These are phyloP conservation scores for Hypsopygia costalis DNA, from an alignment of 2,888 invertebrate species.

Conservation along the genomic window DNA sequence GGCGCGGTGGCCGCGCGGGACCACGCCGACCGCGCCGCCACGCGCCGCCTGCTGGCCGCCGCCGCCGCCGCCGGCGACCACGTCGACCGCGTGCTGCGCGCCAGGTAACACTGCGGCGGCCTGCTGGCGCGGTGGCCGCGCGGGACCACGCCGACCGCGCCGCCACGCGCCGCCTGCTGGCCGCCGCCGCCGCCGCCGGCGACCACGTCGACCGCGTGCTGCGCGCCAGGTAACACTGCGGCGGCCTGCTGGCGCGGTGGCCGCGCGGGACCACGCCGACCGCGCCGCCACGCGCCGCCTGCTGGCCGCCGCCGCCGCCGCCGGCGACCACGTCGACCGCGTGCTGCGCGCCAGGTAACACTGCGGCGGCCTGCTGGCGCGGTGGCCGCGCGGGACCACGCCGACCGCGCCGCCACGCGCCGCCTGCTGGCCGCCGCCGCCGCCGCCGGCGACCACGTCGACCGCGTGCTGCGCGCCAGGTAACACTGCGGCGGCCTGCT, in stretches of 20 bases:
- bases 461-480: constrained; percentile 40
- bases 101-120: constrained; percentile 38
- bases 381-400: constrained; percentile 46
- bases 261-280: constrained; percentile 48
- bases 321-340: constrained; percentile 25
- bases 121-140: constrained; percentile 43
- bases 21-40: constrained; percentile 38
- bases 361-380: constrained; percentile 38
- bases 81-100: constrained; percentile 36
- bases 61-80: constrained; percentile 29
- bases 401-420: constrained; percentile 36
- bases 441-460: constrained; percentile 27
- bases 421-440: constrained; percentile 49
- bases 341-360: constrained; percentile 45
- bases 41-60: constrained; percentile 46
- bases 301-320: constrained; percentile 47
- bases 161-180: constrained; percentile 38
- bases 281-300: constrained; percentile 33
- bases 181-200: constrained; percentile 42
- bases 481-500: constrained; percentile 42
- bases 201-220: constrained; percentile 33
- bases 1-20: constrained; percentile 42
- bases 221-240: constrained; percentile 41
- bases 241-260: constrained; percentile 39
- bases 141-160: constrained; percentile 43